Percentiles rank a stretch among this genome's conserved stretches.
Conservation (phyloP, 2,113 vertebrate genomes). For the Ictidomys tridecemlineatus region DNA sequence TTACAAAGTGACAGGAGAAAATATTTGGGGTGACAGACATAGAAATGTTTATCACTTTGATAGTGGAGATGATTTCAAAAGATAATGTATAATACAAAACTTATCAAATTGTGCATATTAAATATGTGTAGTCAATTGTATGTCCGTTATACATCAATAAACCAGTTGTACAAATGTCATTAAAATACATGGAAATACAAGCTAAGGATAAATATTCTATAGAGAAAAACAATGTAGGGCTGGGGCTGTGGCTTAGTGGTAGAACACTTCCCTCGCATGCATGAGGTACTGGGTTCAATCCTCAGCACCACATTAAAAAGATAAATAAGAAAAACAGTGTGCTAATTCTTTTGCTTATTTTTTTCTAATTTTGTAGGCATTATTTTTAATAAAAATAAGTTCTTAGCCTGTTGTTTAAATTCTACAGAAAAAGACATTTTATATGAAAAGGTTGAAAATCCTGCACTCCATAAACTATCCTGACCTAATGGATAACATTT, state of each 20-base stretch:
- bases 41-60: not conserved
- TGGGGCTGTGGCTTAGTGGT: no score
- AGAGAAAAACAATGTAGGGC: not conserved
- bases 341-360: not conserved
- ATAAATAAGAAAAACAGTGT: not conserved
- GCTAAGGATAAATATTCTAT: not conserved
- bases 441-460: not conserved
- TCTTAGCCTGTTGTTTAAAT: not conserved
- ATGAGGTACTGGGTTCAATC: no score
- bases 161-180: not conserved
- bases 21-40: not conserved
- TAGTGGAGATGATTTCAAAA: not conserved
- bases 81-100: not conserved
- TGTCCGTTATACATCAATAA: not conserved
- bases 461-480: not conserved
- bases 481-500: not conserved
- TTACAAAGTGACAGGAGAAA: not conserved
- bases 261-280: no score
- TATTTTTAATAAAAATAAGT: not conserved
- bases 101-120: not conserved
- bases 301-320: no score
- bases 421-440: not conserved
- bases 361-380: not conserved
- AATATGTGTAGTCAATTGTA: not conserved
- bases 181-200: not conserved